Evolutionary conservation across 2,888 invertebrate genomes (phyloP).

Genomic region (Polyploca ridens): DNA sequence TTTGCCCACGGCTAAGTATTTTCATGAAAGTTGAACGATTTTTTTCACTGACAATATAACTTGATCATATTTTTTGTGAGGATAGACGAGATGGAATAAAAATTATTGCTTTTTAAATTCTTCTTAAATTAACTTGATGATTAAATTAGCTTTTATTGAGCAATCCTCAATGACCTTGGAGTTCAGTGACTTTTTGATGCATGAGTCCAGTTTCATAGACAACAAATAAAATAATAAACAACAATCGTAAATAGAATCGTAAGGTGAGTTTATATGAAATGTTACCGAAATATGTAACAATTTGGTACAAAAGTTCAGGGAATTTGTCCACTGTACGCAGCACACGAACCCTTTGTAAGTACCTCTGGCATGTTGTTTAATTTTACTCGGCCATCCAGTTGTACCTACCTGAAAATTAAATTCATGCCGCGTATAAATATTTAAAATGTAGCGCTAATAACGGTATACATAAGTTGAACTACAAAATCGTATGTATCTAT

Average conservation of each 20-base stretch:
- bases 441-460: background rate
- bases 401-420: background rate
- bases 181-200: too few relatives aligned
- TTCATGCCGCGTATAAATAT: too few relatives aligned
- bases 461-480: background rate
- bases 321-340: background rate
- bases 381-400: conserved; percentile 6
- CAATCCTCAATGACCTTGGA: too few relatives aligned
- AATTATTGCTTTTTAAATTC: too few relatives aligned
- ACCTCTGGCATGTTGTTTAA: conserved; percentile 10
- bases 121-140: too few relatives aligned
- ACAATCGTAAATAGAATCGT: too few relatives aligned
- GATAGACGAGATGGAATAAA: too few relatives aligned
- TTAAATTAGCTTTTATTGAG: too few relatives aligned
- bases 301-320: conserved; percentile 8
- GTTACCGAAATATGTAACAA: conserved; percentile 1
- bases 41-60: conserved; percentile 47
- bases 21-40: conserved; percentile 48
- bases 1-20: conserved; percentile 48
- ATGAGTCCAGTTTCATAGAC: too few relatives aligned
- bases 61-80: conserved; percentile 34
- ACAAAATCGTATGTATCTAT: background rate
- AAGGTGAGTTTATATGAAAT: background rate
- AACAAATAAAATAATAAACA: too few relatives aligned
- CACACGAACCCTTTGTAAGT: background rate